Evolutionary conservation across 2,113 vertebrate species (phyloP).

Genomic region (Crypturellus undulatus): DNA sequence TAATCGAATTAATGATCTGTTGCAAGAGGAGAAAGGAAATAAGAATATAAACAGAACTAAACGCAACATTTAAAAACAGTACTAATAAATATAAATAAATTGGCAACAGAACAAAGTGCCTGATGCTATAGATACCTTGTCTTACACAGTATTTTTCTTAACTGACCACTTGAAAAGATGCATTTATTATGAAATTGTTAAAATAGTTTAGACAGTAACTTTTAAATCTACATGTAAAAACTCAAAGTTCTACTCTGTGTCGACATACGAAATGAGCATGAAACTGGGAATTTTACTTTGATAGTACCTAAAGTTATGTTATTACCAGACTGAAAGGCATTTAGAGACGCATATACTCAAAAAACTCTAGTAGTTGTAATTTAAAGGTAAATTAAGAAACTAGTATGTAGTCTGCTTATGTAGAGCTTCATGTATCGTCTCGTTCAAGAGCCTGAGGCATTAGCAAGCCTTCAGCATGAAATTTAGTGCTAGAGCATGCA

Average conservation of each 20-base stretch:
- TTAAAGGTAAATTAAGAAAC: constrained; percentile 49
- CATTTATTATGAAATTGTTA: neutral
- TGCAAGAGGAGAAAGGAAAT: neutral
- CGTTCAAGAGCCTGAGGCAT: constrained; percentile 55
- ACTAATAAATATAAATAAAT: too few species aligned
- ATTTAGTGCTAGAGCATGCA: constrained; percentile 51
- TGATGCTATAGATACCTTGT: neutral
- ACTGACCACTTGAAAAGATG: neutral
- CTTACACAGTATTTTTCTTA: neutral
- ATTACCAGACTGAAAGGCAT: neutral
- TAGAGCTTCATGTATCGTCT: constrained; percentile 69
- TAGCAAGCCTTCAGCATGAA: constrained; percentile 44
- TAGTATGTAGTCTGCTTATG: neutral
- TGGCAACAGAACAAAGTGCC: neutral
- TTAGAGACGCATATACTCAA: neutral
- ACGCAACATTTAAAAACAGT: neutral
- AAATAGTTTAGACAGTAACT: neutral
- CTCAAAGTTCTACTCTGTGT: neutral
- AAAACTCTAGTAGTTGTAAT: constrained; percentile 52
- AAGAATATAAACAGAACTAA: neutral
- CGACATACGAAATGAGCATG: neutral
- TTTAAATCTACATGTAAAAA: neutral
- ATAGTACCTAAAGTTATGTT: neutral
- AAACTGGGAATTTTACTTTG: neutral
- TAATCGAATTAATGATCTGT: neutral